phyloP scores from a whole-genome alignment of 2,113 vertebrate genomes.

The Tychaedon coryphoeus region DNA sequence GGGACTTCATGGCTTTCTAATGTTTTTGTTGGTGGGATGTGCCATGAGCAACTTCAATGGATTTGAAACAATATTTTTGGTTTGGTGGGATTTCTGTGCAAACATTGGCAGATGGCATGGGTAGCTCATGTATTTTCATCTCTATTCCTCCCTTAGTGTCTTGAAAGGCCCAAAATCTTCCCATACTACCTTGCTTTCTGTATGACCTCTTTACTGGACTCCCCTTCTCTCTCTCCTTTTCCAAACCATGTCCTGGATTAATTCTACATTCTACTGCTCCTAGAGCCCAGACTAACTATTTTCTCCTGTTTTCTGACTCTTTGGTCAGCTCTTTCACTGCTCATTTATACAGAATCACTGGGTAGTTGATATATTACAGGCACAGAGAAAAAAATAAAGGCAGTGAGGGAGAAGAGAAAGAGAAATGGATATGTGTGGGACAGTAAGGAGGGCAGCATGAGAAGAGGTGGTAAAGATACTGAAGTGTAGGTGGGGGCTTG shows the following conservation, averaged over 20 bases:
- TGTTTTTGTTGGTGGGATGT: conserved; percentile 32
- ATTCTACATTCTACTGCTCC: neutral
- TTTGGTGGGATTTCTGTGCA: conserved; percentile 48
- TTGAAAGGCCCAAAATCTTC: conserved; percentile 2
- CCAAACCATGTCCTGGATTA: neutral
- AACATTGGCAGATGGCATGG: conserved; percentile 45
- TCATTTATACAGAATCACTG: neutral
- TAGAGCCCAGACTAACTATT: neutral
- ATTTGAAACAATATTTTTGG: conserved; percentile 41
- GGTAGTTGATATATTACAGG: neutral
- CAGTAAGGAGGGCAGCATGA: neutral
- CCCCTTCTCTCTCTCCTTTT: neutral
- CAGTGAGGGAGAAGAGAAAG: neutral
- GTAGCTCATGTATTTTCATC: conserved; percentile 32
- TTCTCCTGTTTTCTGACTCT: neutral
- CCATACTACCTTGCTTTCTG: neutral
- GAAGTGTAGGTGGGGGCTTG: neutral
- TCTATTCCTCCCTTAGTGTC: neutral
- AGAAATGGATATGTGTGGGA: neutral
- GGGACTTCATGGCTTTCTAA: neutral
- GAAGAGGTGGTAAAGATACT: neutral
- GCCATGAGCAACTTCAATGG: neutral
- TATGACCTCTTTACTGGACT: neutral
- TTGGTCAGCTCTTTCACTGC: neutral
- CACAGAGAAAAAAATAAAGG: neutral